Conservation (phyloP, 2,888 invertebrate genomes). For the Agrotis exclamationis region DNA sequence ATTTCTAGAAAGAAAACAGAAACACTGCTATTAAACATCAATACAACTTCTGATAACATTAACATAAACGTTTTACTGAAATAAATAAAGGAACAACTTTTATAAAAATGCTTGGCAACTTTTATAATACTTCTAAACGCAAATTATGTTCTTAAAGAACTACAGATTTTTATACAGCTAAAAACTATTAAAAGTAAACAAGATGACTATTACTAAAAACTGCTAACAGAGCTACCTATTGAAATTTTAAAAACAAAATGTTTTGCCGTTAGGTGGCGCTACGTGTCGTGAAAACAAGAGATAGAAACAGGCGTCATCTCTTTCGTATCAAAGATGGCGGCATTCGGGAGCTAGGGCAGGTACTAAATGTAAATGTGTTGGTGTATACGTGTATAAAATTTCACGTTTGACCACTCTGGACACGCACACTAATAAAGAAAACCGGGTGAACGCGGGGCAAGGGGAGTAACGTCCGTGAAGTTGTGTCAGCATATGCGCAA, state of each 20-base stretch:
- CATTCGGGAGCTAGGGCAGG: constrained; percentile 88
- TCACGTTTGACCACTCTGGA: constrained; percentile 91
- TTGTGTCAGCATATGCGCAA: constrained; percentile 95
- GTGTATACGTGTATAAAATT: constrained; percentile 88
- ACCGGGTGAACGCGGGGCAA: constrained; percentile 88
- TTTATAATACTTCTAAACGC: background rate
- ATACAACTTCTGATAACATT: constrained; percentile 15
- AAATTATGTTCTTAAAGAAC: background rate
- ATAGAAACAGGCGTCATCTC: constrained; percentile 76
- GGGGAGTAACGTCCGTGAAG: constrained; percentile 91
- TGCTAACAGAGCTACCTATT: constrained; percentile 60
- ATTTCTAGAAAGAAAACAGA: constrained; percentile 54
- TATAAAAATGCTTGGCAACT: background rate
- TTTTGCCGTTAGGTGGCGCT: constrained; percentile 75
- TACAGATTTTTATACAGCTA: background rate
- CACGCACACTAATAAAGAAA: constrained; percentile 82
- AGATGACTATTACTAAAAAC: constrained; percentile 29
- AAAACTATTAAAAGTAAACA: constrained; percentile 22
- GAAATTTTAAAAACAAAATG: background rate
- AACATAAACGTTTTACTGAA: background rate
- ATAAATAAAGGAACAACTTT: background rate
- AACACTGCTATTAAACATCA: constrained; percentile 31
- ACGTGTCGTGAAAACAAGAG: constrained; percentile 68
- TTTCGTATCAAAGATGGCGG: constrained; percentile 89
- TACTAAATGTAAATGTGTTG: constrained; percentile 83